A percentile compares a stretch with the other conserved stretches of the same genome.
These are phyloP conservation scores for Odobenus rosmarus DNA, from an alignment of 2,113 vertebrate genomes.

Conservation along the genomic window DNA sequence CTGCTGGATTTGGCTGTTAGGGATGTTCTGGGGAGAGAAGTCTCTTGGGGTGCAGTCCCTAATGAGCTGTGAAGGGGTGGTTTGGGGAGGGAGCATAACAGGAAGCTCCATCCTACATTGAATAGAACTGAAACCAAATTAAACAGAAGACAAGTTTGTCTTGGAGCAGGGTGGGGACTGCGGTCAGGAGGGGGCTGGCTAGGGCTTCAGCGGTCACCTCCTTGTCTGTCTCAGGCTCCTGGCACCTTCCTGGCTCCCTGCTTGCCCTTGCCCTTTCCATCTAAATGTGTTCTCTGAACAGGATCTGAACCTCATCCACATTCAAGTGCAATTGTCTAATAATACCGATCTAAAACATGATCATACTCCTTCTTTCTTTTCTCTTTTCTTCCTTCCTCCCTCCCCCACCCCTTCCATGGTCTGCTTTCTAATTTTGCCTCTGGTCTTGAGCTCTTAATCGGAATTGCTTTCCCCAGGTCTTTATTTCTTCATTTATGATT, in stretches of 20 bases:
- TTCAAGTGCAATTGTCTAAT: too few species aligned
- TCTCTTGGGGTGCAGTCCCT: background rate
- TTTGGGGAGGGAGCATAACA: background rate
- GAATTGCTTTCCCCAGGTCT: background rate
- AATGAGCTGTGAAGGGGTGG: background rate
- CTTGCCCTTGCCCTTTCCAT: accelerated
- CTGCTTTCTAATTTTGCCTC: background rate
- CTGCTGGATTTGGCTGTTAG: background rate
- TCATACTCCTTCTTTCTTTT: background rate
- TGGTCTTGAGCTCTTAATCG: background rate
- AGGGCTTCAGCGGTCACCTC: background rate
- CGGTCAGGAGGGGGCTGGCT: too few species aligned
- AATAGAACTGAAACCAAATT: background rate
- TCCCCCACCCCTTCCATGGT: too few species aligned
- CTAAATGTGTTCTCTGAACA: background rate
- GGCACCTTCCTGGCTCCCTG: background rate
- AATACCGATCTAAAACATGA: background rate
- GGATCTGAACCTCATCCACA: background rate
- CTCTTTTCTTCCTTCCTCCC: background rate
- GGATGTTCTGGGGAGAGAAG: background rate
- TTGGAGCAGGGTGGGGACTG: background rate
- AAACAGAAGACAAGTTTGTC: background rate
- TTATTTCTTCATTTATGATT: background rate
- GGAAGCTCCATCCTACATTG: background rate
- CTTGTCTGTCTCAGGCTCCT: background rate